A percentile compares a stretch with the other conserved stretches of the same genome.
Conservation (phyloP, 2,113 vertebrate species). For the Orientallactaga bullata region DNA sequence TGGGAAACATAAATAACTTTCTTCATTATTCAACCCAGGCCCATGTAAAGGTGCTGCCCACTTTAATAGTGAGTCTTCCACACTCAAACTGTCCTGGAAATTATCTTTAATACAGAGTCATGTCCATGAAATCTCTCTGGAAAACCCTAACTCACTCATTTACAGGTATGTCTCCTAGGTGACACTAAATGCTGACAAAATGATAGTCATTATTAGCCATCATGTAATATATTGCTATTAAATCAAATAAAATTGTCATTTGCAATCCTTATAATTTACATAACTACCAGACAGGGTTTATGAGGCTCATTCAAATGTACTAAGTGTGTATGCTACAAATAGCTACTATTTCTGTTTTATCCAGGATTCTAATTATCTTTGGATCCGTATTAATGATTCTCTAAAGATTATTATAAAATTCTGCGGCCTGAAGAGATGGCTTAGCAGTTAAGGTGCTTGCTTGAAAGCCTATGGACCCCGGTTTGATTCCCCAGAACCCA, state of each 20-base stretch:
- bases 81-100: neutral
- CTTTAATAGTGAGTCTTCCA: too few species aligned
- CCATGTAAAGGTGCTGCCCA: neutral
- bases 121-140: neutral
- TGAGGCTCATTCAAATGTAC: neutral
- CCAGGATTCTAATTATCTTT: neutral
- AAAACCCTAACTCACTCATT: neutral
- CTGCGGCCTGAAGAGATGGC: too few species aligned
- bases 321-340: neutral
- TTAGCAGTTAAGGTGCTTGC: too few species aligned
- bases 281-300: neutral
- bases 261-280: neutral
- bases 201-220: neutral
- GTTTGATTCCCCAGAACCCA: too few species aligned
- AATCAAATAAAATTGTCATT: neutral
- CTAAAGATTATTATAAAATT: neutral
- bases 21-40: neutral
- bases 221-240: neutral
- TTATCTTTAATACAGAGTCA: too few species aligned
- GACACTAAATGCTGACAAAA: neutral
- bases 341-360: neutral
- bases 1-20: too few species aligned
- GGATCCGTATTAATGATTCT: constrained; percentile 19
- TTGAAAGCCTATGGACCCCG: too few species aligned
- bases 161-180: neutral